Base-by-base conservation (phyloP, 1,140 invertebrate genomes). In the Berghia stephanieae region DNA sequence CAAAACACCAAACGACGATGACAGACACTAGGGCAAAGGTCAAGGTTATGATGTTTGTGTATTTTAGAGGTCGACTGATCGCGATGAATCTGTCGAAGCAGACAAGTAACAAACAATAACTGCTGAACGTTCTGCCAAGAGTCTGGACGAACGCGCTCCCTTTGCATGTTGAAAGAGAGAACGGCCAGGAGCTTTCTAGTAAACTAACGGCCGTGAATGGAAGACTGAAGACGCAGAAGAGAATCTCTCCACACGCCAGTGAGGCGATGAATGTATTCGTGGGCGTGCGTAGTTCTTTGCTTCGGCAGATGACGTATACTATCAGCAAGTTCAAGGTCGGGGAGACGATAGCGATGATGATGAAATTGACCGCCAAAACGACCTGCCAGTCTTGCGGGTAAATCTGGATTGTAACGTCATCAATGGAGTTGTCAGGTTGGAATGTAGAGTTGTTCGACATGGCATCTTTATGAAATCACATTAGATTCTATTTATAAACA, bases 191-290 rank as follows among this genome's bases (percentile, higher is more conserved):
- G 18, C 66, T n/a, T 27, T 34, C 21, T 38, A 74, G 27, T 13
- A 36, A 49, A 55, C 63, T 38, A 18, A 49, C 71, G 0, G 71
- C 81, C 10, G 79, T 79, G 42, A 77, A 78, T 1, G 79, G 79
- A 21, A 77, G 77, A 21, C 66, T 79, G 60, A 78, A 79, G 6
- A 79, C 40, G 0, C 75, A 77, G 4, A 76, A 72, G 42, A 80
- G 60, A 3, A 80, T 42, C n/a, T 80, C 81, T 5, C 69, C 77
- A 0, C 77, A 66, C 0, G 75, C 75, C 67, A 82, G 69, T 2
- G 79, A 82, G 6, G 76, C 70, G 55, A 82, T 78, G 71, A 82
- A 79, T 36, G 77, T 34, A 75, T 82, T 82, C 27, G 81, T 82
- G 40, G 72, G 74, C n/a, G 81, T 82, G 66, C 80, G 77, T 18